Base-by-base conservation (phyloP, 1,140 invertebrate genomes). In the Palaemon carinicauda region DNA sequence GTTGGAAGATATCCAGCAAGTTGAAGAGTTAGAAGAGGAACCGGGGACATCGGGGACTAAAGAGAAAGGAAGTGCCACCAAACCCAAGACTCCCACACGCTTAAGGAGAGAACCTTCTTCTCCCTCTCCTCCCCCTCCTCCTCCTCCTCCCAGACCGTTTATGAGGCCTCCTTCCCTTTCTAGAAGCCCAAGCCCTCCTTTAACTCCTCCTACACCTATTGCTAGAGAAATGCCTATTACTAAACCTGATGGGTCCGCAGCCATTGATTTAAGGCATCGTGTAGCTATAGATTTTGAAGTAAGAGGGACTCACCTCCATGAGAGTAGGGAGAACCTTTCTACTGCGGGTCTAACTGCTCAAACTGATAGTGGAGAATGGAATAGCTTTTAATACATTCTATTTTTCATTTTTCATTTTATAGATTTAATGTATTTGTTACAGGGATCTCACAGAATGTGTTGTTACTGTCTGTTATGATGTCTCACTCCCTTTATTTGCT, bases 41-140 rank as follows among this genome's bases (percentile, higher is more conserved):
- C 50, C 69, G 15, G 69, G 79, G 24, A 78, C 81, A 31, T 56
- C 87, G 54, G 81, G 54, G 71, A 81, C 41, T 74, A 79, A 82
- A 41, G 60, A 82, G 56, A 87, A 87, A 51, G 19, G 50, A 31
- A 71, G 80, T 60, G 51, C 86, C n/a, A 65, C 83, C 12, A 85
- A 88, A 78, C 73, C 88, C 41, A 86, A 75, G 29, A 80, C 83
- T 53, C 83, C 83, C 31, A 79, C 77, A 51, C 83, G 83, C 31
- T 50, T 88, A 27, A 86, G 88, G 41, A 82, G 60, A 33, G 75
- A 83, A 29, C 65, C 65, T 3, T 79, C 83, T 24, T 80, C 83
- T 33, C 83, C 83, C 31, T 87, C 88, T 31, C 84, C 88, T 69
- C 85, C 88, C 31, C 88, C 88, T 51, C 88, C 86, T 1, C 88